Conservation (phyloP, 2,888 invertebrate species). For the Protodeltote pygarga region DNA sequence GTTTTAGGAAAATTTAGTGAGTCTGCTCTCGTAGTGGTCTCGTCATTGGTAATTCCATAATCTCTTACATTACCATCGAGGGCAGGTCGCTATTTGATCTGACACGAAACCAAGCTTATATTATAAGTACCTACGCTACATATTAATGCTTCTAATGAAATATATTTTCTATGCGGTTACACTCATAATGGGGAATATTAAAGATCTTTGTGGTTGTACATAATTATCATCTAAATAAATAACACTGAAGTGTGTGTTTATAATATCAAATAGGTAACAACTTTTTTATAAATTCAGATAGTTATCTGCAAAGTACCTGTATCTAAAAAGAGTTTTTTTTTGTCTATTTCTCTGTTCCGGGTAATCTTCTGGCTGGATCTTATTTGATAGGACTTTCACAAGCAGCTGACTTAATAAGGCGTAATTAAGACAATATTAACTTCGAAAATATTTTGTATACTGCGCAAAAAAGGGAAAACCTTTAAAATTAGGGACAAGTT, state of each 20-base stretch:
- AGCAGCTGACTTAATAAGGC: too few relatives aligned
- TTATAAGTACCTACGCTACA: slow-evolving; percentile 65
- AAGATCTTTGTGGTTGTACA: slow-evolving; percentile 48
- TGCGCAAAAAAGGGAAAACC: too few relatives aligned
- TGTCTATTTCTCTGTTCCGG: too few relatives aligned
- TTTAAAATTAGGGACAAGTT: too few relatives aligned
- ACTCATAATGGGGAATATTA: slow-evolving; percentile 55
- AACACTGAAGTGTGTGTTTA: background rate
- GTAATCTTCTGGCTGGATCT: too few relatives aligned
- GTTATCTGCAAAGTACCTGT: too few relatives aligned
- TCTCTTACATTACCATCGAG: slow-evolving; percentile 76
- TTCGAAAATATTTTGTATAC: too few relatives aligned
- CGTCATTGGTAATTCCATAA: slow-evolving; percentile 75
- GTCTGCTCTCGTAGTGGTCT: slow-evolving; percentile 55
- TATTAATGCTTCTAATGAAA: slow-evolving; percentile 71
- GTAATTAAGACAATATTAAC: too few relatives aligned
- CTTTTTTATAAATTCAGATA: too few relatives aligned
- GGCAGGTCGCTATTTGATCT: slow-evolving; percentile 76
- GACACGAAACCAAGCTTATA: slow-evolving; percentile 61
- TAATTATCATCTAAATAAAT: slow-evolving; percentile 5
- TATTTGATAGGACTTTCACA: too few relatives aligned
- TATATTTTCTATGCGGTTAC: slow-evolving; percentile 58
- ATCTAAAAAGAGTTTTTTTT: too few relatives aligned
- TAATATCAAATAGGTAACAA: too few relatives aligned
- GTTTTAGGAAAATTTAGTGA: slow-evolving; percentile 65